Evolutionary conservation across 2,888 invertebrate genomes (phyloP).

Genomic region (Trachelus tabidus): DNA sequence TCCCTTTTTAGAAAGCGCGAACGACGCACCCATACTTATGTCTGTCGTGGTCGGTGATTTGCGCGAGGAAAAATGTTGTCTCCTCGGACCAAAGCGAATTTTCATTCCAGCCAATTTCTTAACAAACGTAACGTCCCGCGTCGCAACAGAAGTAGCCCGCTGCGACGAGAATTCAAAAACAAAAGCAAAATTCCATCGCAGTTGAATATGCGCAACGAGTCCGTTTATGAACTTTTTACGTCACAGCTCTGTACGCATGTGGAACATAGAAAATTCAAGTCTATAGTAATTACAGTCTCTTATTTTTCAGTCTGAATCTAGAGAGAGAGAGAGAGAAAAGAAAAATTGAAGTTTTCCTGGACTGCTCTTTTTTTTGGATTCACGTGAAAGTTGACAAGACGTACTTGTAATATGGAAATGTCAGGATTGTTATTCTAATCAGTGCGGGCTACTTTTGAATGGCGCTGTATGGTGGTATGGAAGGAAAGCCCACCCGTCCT

Average conservation of each 20-base stretch:
- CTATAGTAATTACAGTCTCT: neutral
- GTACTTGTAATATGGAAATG: neutral
- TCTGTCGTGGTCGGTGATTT: neutral
- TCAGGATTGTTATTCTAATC: neutral
- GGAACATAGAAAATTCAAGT: neutral
- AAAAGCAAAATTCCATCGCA: neutral
- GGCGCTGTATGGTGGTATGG: neutral
- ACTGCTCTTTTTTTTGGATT: neutral
- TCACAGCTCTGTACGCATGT: neutral
- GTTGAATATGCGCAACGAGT: neutral
- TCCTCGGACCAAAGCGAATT: neutral
- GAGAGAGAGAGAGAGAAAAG: neutral
- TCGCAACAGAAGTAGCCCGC: neutral
- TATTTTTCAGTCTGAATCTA: neutral
- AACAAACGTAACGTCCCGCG: neutral
- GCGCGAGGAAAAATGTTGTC: neutral
- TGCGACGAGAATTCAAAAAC: neutral
- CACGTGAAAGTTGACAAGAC: neutral
- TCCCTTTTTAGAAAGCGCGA: neutral
- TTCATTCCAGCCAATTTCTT: neutral
- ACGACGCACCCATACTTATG: neutral
- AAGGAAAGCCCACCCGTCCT: constrained; percentile 12
- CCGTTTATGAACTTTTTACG: neutral
- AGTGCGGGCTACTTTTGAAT: neutral
- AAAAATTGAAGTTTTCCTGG: neutral